Base-by-base conservation (phyloP, 1,140 invertebrate species). In the Drosophila arawakana region DNA sequence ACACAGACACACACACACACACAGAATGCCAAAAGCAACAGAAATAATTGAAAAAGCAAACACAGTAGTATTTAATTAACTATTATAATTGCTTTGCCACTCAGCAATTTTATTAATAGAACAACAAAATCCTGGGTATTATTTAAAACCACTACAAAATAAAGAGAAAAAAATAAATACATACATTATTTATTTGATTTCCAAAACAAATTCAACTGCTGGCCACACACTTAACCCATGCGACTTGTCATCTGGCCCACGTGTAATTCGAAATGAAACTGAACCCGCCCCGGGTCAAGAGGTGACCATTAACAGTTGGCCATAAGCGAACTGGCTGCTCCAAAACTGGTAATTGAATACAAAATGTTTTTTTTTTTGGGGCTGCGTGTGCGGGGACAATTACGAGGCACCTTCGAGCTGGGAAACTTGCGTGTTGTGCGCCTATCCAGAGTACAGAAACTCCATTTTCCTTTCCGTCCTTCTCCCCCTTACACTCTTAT, bases 261-360 rank as follows among this genome's bases (percentile, higher is more conserved):
- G 43, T 71, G 50, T 62, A 58, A 55, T 73, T 82, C 61, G 68
- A 76, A 69, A 81, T 73, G 57, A 57, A 78, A 89, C 73, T 81
- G 69, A 89, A 61, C 69, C 63, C 58, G 57, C 63, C 35, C 49
- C 43, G 76, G 71, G 54, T 30, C 25, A 77, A 89, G 75, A 69
- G 81, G 80, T 81, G 69, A 68, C 85, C 82, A 89, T 89, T 88
- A 84, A 70, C 80, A 78, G 81, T 78, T 62, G 50, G 73, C 60
- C 60, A 57, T 71, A 55, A 63, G 63, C 61, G 59, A 7, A 46
- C 10, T 2, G 49, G 35, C 44, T 61, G 13, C n/a, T 47, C 44
- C 69, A 66, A 13, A 79, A 62, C 57, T 73, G 80, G 80, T 89
- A 89, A 89, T 89, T 89, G 85, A 89, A 89, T 89, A 81, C 78